These are phyloP conservation scores for Aphodius granarius DNA, from an alignment of 2,888 invertebrate species.

Conservation along the genomic window DNA sequence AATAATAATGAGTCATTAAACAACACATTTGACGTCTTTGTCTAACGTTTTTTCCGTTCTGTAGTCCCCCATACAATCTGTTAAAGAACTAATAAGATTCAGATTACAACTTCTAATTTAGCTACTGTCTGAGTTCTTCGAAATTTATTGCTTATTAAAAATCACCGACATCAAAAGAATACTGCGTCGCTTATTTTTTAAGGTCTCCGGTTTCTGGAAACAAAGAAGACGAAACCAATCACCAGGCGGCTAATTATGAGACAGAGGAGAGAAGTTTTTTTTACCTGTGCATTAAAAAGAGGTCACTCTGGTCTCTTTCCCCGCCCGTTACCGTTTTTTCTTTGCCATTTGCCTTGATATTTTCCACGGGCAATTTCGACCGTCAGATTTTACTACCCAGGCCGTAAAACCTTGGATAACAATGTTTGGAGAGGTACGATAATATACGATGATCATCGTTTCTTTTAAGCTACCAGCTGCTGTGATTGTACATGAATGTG, in stretches of 20 bases:
- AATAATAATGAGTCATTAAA: too few species aligned
- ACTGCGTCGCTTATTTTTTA: neutral
- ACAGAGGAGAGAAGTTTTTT: neutral
- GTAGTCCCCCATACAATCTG: neutral
- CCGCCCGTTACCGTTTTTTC: neutral
- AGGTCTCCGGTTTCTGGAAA: neutral
- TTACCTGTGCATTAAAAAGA: neutral
- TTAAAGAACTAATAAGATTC: neutral
- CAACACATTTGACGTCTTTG: too few species aligned
- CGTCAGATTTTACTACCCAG: neutral
- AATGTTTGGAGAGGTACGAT: neutral
- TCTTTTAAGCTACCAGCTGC: neutral
- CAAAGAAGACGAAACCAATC: neutral
- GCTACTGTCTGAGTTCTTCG: neutral
- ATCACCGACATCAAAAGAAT: neutral
- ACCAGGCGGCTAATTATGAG: neutral
- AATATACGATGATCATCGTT: neutral
- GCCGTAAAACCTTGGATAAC: neutral
- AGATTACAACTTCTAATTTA: neutral
- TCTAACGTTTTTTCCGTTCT: too few species aligned
- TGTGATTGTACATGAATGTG: too few species aligned
- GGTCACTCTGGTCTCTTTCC: neutral
- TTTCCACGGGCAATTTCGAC: neutral
- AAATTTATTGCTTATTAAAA: neutral
- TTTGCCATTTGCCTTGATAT: neutral